Evolutionary conservation across 2,113 vertebrate genomes (phyloP).

Genomic region (Serilophus lunatus): DNA sequence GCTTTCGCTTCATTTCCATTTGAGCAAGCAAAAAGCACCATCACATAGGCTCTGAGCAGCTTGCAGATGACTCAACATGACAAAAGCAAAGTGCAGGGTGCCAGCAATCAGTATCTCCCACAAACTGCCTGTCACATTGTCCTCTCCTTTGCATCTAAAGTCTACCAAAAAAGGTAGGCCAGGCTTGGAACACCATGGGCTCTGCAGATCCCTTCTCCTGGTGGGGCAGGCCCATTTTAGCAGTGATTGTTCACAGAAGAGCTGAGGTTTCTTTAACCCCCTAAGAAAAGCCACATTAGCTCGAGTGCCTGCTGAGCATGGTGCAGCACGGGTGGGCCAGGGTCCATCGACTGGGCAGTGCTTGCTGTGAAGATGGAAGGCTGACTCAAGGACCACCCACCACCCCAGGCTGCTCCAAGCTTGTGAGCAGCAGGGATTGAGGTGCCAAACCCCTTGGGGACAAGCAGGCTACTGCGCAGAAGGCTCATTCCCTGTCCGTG

Average conservation of each 20-base stretch:
- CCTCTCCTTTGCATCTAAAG: not conserved
- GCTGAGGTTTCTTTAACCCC: not conserved
- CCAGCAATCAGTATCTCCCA: not conserved
- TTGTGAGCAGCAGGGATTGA: not conserved
- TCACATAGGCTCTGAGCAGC: not conserved
- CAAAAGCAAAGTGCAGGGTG: constrained; percentile 33
- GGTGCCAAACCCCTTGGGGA: not conserved
- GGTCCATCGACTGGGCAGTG: not conserved
- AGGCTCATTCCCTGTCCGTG: not conserved
- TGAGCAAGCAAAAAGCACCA: constrained; percentile 24
- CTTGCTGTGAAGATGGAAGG: not conserved
- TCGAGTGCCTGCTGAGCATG: rapidly evolving
- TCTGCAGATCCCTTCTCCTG: not conserved
- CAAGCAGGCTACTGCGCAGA: not conserved
- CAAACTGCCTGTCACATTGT: not conserved
- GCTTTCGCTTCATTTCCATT: constrained; percentile 18
- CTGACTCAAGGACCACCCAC: not conserved
- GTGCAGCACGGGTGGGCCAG: not conserved
- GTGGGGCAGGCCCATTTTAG: not conserved
- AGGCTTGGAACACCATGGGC: not conserved
- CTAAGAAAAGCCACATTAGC: not conserved
- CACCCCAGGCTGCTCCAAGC: not conserved
- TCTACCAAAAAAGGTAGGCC: not conserved
- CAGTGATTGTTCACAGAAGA: not conserved
- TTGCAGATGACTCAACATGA: constrained; percentile 4